Base-by-base conservation (phyloP, 2,888 invertebrate genomes). In the Stenodera caucasica region DNA sequence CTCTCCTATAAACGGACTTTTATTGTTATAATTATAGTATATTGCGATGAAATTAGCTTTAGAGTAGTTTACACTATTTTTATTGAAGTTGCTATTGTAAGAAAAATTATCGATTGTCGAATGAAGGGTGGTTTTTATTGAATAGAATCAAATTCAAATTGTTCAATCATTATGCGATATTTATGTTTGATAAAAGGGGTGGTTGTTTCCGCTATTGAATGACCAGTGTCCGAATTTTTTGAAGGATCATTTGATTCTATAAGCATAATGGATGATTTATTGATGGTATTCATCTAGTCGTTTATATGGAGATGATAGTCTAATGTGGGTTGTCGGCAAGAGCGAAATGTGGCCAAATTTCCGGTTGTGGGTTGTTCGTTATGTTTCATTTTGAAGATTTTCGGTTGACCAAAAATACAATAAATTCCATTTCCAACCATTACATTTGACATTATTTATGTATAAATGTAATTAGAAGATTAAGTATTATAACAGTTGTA, bases 231-330 rank as follows among this genome's bases (percentile, higher is more conserved):
- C 71, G 71, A 72, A 77, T 77, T 77, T 45, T 76, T 77, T 77
- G 73, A 75, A 75, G 78, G 74, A 74, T 77, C 77, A 78, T 79
- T 78, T 78, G 76, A 52, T 30, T 49, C 52, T 49, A 45, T 58
- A 51, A 55, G 49, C 58, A 62, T 62, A 62, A 62, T 62, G 58
- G 58, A 56, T 62, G 62, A 62, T 62, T 62, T 62, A 62, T 62
- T 35, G 55, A 15, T 57, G n/a, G 57, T 63, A 58, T 58, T 61
- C 61, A 40, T 57, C 40, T 53, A 33, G 59, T 59, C 54, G 59
- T 63, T 59, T 59, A 51, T 56, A 59, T 59, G 63, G 56, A 59
- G 63, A 59, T 59, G 57, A 58, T 45, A 32, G 57, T 53, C 58
- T 57, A 32, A 58, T 53, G 52, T 61, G 49, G 60, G 60, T 52